phyloP scores from a whole-genome alignment of 2,888 invertebrate genomes.

The Siphlonurus alternatus region DNA sequence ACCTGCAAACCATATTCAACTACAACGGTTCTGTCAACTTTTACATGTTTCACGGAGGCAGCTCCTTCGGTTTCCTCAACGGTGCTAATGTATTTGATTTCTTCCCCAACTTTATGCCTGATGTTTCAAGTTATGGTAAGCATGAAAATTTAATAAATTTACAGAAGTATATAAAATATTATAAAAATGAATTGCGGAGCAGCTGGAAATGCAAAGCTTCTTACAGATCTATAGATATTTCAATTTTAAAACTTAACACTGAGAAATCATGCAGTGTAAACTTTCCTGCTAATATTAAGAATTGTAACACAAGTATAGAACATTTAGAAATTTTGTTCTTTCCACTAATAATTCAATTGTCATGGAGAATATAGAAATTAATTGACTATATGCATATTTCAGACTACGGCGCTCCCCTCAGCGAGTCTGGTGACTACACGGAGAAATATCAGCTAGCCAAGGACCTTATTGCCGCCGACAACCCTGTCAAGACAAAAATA shows the following conservation, averaged over 20 bases:
- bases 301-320: too few relatives aligned
- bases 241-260: too few relatives aligned
- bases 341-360: conserved; percentile 19
- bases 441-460: conserved; percentile 25
- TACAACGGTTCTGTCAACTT: conserved; percentile 53
- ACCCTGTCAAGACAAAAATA: conserved; percentile 19
- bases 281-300: too few relatives aligned
- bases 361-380: background rate
- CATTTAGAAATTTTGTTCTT: too few relatives aligned
- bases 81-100: conserved; percentile 19
- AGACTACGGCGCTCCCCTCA: conserved; percentile 37
- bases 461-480: conserved; percentile 17
- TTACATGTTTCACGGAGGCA: conserved; percentile 86
- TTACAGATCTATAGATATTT: too few relatives aligned
- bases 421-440: conserved; percentile 35
- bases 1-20: conserved; percentile 17
- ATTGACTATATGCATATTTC: too few relatives aligned
- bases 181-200: conserved; percentile 12
- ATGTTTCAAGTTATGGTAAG: conserved; percentile 7
- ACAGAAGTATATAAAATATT: background rate
- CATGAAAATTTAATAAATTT: background rate
- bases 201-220: conserved; percentile 17
- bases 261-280: too few relatives aligned
- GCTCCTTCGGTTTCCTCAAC: conserved; percentile 56
- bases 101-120: conserved; percentile 1